Evolutionary conservation across 2,113 vertebrate species (phyloP), one percentile per base, ranked within the genome.

Genomic region (Delphinapterus leucas): DNA sequence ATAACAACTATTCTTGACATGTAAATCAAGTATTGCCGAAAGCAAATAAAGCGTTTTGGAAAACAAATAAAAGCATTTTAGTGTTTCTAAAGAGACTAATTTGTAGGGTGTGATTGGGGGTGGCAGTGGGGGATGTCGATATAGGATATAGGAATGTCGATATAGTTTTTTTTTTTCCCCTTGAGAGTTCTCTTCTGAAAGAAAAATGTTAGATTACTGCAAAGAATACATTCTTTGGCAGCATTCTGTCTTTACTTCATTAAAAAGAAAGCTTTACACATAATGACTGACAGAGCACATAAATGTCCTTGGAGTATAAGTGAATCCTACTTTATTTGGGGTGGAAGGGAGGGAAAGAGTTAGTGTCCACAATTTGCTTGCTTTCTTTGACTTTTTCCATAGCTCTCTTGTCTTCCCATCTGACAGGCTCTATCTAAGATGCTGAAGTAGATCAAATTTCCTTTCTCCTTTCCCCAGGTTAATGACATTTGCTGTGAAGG

Each of bases 401-500:
- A 55, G 44, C 49, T 88, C 13, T 86, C 41, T 28, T 81, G 26
- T 91, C 84, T 94, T 20, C 31, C 41, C 44, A 33, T 73, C 88
- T 63, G 49, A 93, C 47, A 53, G 80, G 6, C 36, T 91, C n/a
- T 88, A 44, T 60, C 49, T 25, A 63, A 80, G 82, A 96, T 41
- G 86, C 38, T 89, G 58, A 96, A 88, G 28, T 71, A 63, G 41
- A 73, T 95, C 68, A 84, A 25, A 86, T 96, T 90, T 88, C 87
- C 25, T 96, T 83, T 90, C 63, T 36, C n/a, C 65, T 61, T 71
- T 80, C 74, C 61, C 2, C 17, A 61, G 67, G 77, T 92, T 96
- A 93, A 84, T 87, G 87, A 63, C 49, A 93, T 90, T 80, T 83
- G 20, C 92, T 82, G 14, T 36, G 90, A 95, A 90, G 93, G 38